Evolutionary conservation across 2,113 vertebrate species (phyloP).

Genomic region (Myotis davidii): DNA sequence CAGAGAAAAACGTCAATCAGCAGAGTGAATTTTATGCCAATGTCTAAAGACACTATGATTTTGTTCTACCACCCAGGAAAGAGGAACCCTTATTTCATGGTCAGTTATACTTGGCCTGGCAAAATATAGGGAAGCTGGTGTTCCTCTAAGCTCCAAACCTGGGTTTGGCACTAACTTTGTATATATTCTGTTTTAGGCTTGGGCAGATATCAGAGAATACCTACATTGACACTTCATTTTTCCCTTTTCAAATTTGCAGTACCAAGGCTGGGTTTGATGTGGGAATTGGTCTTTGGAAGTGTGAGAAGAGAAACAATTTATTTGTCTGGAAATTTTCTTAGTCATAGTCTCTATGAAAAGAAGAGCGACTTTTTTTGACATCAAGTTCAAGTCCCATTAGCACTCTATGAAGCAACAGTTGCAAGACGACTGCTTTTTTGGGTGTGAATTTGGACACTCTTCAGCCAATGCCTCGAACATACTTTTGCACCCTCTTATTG

Average conservation of each 20-base stretch:
- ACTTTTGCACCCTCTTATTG: neutral
- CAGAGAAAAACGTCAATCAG: neutral
- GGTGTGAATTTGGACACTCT: neutral
- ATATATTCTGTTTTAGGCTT: neutral
- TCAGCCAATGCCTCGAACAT: neutral
- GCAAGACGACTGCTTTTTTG: neutral
- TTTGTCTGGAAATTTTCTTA: constrained; percentile 63
- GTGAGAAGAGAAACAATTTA: constrained; percentile 57
- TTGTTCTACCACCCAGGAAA: neutral
- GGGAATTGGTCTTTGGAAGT: constrained; percentile 18
- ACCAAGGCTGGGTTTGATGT: neutral
- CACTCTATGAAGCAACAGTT: neutral
- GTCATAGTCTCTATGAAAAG: constrained; percentile 47
- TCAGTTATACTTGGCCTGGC: neutral
- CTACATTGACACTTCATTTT: neutral
- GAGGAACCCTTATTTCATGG: neutral
- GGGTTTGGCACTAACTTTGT: neutral
- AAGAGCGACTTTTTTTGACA: neutral
- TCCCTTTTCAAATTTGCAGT: constrained; percentile 7
- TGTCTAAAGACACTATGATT: neutral
- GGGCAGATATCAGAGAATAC: neutral
- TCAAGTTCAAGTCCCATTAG: neutral
- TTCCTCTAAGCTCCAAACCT: neutral
- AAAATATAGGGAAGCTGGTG: neutral
- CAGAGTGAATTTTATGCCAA: neutral